These are phyloP conservation scores for Tortrix viridana DNA, from an alignment of 2,888 invertebrate species.

Conservation along the genomic window DNA sequence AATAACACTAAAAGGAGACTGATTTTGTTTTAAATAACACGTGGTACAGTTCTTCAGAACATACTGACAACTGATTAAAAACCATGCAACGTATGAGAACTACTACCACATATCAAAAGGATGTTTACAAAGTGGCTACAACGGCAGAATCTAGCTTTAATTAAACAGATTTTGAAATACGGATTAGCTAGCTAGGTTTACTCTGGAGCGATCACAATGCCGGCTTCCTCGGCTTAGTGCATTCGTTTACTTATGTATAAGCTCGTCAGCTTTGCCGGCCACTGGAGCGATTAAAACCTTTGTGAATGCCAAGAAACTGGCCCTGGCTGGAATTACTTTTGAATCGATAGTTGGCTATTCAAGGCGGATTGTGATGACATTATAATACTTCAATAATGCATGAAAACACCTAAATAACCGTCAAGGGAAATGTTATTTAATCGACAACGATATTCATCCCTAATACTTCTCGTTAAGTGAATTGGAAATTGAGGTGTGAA, in stretches of 20 bases:
- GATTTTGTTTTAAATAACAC: too few relatives aligned
- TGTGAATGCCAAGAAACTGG: conserved; percentile 2
- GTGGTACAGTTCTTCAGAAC: too few relatives aligned
- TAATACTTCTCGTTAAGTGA: background rate
- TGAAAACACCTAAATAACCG: too few relatives aligned
- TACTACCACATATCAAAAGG: background rate
- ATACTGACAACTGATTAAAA: too few relatives aligned
- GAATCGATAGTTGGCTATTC: too few relatives aligned
- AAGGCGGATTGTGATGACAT: too few relatives aligned
- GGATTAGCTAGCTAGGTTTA: conserved; percentile 3
- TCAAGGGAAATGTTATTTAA: background rate
- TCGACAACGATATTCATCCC: background rate
- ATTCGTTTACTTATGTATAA: conserved; percentile 21
- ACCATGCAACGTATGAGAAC: too few relatives aligned
- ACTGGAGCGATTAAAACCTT: conserved; percentile 4
- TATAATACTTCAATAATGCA: too few relatives aligned
- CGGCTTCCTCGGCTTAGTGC: conserved; percentile 8
- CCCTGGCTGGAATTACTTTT: too few relatives aligned
- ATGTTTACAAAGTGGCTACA: background rate
- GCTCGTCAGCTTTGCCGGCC: conserved; percentile 4
- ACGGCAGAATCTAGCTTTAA: conserved; percentile 10
- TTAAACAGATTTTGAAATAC: conserved; percentile 14
- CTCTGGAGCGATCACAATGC: conserved; percentile 6
- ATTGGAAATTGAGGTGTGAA: conserved; percentile 16
- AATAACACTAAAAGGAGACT: too few relatives aligned